These are phyloP conservation scores for Euproctis similis DNA, from an alignment of 2,888 invertebrate genomes.

Conservation along the genomic window DNA sequence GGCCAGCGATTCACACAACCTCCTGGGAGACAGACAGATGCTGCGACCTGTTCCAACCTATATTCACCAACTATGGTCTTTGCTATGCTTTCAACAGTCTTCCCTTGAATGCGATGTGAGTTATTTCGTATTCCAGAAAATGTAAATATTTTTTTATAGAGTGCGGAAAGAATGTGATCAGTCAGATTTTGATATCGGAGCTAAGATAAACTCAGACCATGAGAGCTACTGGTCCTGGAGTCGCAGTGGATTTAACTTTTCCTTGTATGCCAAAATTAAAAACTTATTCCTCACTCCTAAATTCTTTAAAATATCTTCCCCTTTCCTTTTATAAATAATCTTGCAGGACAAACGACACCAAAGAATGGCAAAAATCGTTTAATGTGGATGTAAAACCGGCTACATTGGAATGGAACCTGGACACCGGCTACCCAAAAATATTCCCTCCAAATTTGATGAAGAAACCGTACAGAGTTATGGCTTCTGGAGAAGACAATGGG, in stretches of 20 bases:
- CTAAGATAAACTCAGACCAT: too few species aligned
- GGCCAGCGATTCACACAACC: conserved; percentile 44
- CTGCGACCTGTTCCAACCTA: conserved; percentile 54
- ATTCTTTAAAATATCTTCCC: too few species aligned
- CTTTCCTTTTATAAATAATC: too few species aligned
- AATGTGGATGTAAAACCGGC: conserved; percentile 26
- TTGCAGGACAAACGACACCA: conserved; percentile 52
- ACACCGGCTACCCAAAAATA: conserved; percentile 54
- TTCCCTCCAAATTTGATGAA: conserved; percentile 46
- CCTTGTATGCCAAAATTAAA: too few species aligned
- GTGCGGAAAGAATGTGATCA: too few species aligned
- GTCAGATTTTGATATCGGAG: too few species aligned
- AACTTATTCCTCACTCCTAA: too few species aligned
- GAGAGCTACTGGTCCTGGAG: too few species aligned
- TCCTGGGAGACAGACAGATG: conserved; percentile 50
- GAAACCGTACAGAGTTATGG: conserved; percentile 51
- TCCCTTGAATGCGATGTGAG: conserved; percentile 62
- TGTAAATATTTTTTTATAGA: neutral
- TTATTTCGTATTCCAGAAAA: conserved; percentile 3
- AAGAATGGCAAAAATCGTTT: conserved; percentile 50
- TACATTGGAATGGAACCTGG: conserved; percentile 47
- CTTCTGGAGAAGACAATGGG: conserved; percentile 59
- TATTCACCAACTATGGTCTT: conserved; percentile 61
- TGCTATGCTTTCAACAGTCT: conserved; percentile 65
- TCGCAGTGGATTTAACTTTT: too few species aligned